Evolutionary conservation across 2,113 vertebrate species (phyloP), one percentile per base, ranked within the genome.

Genomic region (Pangasianodon hypophthalmus): DNA sequence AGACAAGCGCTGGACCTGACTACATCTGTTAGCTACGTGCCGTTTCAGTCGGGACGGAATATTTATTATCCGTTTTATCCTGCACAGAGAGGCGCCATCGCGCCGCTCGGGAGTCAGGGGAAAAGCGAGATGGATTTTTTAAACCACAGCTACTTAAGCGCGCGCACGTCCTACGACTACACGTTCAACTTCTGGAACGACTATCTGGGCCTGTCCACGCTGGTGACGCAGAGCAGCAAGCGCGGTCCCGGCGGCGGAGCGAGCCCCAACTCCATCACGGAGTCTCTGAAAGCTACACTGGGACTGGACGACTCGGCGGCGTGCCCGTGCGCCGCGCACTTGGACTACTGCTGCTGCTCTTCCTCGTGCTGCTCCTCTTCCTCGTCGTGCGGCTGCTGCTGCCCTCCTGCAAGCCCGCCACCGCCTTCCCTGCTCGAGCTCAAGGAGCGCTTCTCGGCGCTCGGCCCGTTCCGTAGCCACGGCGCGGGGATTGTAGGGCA

Each of bases 121-220:
- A 87, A 84, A 67, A 86, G 82, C 88, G 89, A 89, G 92, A 97
- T 97, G 96, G 96, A 97, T 96, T 96, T 97, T 95, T 94, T 97
- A 93, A 96, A 96, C 91, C 96, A 96, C 93, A 96, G 94, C 95
- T 96, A 97, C 92, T 94, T 97, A 94, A 96, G 95, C 64, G 93
- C 96, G 93, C 95, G 96, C 92, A 92, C 89, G 91, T 94, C 96
- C 3, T 97, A 96, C 46, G 96, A 97, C 93, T 96, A 97, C 80
- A 97, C 96, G n/a, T 97, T 97, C 86, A 96, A 96, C 95, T 96
- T 96, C 92, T 96, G 96, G 96, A 97, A 97, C 94, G 96, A 97
- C 95, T 97, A 97, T 91, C 94, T 96, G 67, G 96, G 97, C 29
- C 95, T 97, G 88, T 96, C 96, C 75, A 96, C 95, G 89, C 84